Evolutionary conservation across 2,113 vertebrate species (phyloP).

Genomic region (Cyanoderma ruficeps): DNA sequence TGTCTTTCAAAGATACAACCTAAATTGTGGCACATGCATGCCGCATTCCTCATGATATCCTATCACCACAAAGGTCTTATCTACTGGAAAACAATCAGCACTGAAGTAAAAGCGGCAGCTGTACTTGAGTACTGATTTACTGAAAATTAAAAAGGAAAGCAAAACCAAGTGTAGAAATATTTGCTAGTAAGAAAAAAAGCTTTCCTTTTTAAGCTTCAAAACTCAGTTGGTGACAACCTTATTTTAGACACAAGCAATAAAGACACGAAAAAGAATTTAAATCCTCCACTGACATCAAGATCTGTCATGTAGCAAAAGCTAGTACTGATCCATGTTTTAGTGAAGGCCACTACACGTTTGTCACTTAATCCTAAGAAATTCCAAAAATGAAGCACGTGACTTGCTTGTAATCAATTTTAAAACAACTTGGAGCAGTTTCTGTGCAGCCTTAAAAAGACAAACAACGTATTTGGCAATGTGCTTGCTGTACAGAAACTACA

Average conservation of each 20-base stretch:
- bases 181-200: background rate
- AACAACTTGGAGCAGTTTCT: background rate
- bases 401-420: slow-evolving; percentile 6
- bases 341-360: background rate
- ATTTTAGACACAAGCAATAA: background rate
- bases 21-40: accelerated
- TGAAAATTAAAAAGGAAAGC: background rate
- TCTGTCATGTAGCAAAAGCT: background rate
- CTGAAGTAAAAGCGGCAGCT: background rate
- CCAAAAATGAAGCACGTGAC: background rate
- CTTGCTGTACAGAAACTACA: background rate
- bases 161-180: background rate
- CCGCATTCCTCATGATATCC: background rate
- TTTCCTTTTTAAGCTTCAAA: background rate
- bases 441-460: background rate
- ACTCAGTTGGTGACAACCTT: background rate
- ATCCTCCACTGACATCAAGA: background rate
- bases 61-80: background rate
- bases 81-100: background rate
- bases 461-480: background rate
- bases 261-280: background rate
- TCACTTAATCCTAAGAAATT: slow-evolving; percentile 28
- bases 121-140: background rate
- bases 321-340: background rate
- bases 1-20: background rate